phyloP scores from a whole-genome alignment of 2,888 invertebrate genomes.

The Drosophila basisetae region DNA sequence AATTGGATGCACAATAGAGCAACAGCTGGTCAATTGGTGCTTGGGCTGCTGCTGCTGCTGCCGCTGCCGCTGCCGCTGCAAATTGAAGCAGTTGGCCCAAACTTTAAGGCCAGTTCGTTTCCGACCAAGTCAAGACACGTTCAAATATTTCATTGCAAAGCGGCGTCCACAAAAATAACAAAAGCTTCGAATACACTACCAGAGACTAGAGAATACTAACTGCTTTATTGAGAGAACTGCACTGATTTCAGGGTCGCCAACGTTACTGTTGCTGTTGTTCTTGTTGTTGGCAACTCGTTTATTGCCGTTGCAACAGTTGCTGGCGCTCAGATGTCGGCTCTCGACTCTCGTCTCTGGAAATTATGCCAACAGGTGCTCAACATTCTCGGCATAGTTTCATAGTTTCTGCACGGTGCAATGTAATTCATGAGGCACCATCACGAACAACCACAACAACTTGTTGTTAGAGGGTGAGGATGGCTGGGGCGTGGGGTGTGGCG shows the following conservation, averaged over 20 bases:
- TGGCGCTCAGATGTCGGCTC: conserved; percentile 8
- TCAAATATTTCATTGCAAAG: conserved; percentile 39
- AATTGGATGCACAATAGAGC: conserved; percentile 31
- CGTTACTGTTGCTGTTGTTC: conserved; percentile 1
- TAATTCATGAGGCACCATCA: conserved; percentile 45
- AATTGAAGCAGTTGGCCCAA: conserved; percentile 28
- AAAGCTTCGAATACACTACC: background rate
- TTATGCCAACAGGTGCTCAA: conserved; percentile 75
- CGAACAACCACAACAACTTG: conserved; percentile 1
- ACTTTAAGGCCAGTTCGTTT: conserved; percentile 3
- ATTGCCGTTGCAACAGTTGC: conserved; percentile 23
- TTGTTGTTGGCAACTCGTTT: conserved; percentile 49
- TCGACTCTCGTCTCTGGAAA: conserved; percentile 39
- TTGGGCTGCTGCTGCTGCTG: background rate
- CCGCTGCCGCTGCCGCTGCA: background rate
- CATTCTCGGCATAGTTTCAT: conserved; percentile 77
- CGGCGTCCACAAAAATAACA: conserved; percentile 28
- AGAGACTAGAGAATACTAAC: conserved; percentile 5
- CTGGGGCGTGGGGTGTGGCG: background rate
- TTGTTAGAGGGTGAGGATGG: background rate
- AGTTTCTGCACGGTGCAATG: conserved; percentile 47
- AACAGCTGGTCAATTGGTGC: conserved; percentile 56
- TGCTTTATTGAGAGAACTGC: conserved; percentile 33
- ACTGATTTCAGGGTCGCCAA: conserved; percentile 72
- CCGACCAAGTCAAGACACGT: conserved; percentile 40